Percentiles rank a stretch among this genome's conserved stretches.
Conservation (phyloP, 2,113 vertebrate genomes). For the Isichthys henryi region DNA sequence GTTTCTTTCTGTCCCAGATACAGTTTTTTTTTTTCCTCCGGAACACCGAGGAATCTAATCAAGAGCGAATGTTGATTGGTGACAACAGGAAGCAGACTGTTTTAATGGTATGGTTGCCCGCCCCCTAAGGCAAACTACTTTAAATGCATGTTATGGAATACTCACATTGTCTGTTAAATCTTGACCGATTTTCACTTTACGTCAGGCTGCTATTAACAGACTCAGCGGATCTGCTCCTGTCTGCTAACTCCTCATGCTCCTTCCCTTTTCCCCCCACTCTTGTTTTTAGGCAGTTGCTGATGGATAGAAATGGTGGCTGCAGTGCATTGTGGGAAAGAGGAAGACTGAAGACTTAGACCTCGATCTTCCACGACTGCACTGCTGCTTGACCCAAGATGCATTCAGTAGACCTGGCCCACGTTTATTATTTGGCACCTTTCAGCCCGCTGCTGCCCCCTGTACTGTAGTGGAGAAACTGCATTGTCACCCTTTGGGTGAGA, state of each 20-base stretch:
- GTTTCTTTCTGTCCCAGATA: background rate
- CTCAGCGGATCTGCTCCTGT: too few relatives aligned
- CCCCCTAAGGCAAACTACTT: background rate
- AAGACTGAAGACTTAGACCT: background rate
- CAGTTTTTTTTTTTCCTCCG: background rate
- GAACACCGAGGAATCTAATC: background rate
- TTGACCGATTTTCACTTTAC: background rate
- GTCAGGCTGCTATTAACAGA: background rate
- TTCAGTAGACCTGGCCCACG: background rate
- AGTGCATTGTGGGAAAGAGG: conserved; percentile 4
- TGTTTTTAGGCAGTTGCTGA: background rate
- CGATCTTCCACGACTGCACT: background rate
- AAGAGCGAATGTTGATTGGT: background rate
- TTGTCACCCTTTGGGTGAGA: background rate
- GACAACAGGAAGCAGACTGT: background rate
- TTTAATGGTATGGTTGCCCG: background rate
- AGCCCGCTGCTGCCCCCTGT: background rate
- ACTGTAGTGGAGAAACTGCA: background rate
- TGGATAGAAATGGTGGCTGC: background rate
- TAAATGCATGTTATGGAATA: background rate
- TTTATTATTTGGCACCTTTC: background rate
- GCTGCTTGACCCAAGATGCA: background rate
- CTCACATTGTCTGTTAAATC: background rate
- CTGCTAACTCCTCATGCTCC: background rate
- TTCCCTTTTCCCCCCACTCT: background rate